These are phyloP conservation scores for Pelosia muscerda DNA, from an alignment of 2,888 invertebrate genomes.

Conservation along the genomic window DNA sequence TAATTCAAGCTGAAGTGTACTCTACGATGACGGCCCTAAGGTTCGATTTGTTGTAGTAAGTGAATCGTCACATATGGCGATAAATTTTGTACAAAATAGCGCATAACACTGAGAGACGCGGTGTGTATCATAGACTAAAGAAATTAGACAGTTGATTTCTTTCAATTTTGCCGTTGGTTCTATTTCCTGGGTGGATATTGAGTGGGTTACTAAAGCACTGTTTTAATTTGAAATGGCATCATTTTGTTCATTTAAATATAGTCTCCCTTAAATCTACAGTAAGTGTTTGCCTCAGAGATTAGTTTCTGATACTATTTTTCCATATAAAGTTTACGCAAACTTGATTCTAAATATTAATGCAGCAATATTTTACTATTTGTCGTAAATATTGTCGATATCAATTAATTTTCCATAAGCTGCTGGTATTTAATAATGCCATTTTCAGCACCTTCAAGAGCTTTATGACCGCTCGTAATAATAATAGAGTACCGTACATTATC, in stretches of 20 bases:
- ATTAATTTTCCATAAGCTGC: too few relatives aligned
- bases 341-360: too few relatives aligned
- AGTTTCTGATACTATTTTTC: too few relatives aligned
- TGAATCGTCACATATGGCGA: slow-evolving; percentile 54
- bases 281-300: too few relatives aligned
- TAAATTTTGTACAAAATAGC: slow-evolving; percentile 68
- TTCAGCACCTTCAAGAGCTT: too few relatives aligned
- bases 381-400: too few relatives aligned
- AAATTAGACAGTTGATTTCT: slow-evolving; percentile 14
- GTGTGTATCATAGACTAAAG: slow-evolving; percentile 46
- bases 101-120: slow-evolving; percentile 53
- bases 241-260: background rate
- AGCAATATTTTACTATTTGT: too few relatives aligned
- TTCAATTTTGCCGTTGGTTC: slow-evolving; percentile 7
- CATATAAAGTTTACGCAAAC: too few relatives aligned
- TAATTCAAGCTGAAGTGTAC: slow-evolving; percentile 22
- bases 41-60: slow-evolving; percentile 27
- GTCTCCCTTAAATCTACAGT: background rate
- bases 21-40: slow-evolving; percentile 18
- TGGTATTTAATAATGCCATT: too few relatives aligned
- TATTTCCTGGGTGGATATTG: too few relatives aligned
- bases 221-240: background rate
- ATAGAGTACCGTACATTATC: too few relatives aligned
- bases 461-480: too few relatives aligned
- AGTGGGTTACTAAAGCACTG: background rate